Percentiles rank a stretch among this genome's conserved stretches.
These are phyloP conservation scores for Alloscopus bannaensis DNA, from an alignment of 2,888 invertebrate genomes.

Conservation along the genomic window DNA sequence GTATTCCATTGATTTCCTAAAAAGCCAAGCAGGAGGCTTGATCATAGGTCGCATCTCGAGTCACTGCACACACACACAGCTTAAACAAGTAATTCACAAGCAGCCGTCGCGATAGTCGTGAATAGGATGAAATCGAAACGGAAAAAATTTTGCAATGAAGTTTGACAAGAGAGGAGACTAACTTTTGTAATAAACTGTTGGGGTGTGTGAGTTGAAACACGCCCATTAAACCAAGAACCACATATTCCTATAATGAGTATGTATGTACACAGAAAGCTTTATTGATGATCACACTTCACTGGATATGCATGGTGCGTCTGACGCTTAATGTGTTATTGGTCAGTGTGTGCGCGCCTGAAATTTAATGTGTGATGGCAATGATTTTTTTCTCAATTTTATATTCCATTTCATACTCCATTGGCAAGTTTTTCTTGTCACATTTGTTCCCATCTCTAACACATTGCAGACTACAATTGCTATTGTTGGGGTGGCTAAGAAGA, in stretches of 20 bases:
- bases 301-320: too few species aligned
- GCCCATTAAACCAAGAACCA: slow-evolving; percentile 56
- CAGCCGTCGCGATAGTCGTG: neutral
- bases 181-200: slow-evolving; percentile 32
- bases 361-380: slow-evolving; percentile 7
- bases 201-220: slow-evolving; percentile 57
- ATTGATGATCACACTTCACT: neutral
- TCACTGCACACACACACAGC: too few species aligned
- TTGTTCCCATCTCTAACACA: slow-evolving; percentile 1
- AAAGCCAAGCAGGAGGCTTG: too few species aligned
- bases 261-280: neutral
- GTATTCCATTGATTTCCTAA: too few species aligned
- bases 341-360: neutral
- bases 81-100: neutral
- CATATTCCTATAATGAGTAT: slow-evolving; percentile 14
- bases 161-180: slow-evolving; percentile 19
- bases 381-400: neutral
- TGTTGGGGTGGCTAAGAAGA: slow-evolving; percentile 27
- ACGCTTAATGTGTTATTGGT: neutral
- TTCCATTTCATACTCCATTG: slow-evolving; percentile 32
- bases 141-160: slow-evolving; percentile 28
- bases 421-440: slow-evolving; percentile 5
- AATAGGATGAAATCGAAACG: neutral
- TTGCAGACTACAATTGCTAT: slow-evolving; percentile 12
- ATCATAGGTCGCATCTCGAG: too few species aligned